A percentile compares a stretch with the other conserved stretches of the same genome.
Conservation (phyloP, 2,113 vertebrate genomes). For the Anoura caudifer region DNA sequence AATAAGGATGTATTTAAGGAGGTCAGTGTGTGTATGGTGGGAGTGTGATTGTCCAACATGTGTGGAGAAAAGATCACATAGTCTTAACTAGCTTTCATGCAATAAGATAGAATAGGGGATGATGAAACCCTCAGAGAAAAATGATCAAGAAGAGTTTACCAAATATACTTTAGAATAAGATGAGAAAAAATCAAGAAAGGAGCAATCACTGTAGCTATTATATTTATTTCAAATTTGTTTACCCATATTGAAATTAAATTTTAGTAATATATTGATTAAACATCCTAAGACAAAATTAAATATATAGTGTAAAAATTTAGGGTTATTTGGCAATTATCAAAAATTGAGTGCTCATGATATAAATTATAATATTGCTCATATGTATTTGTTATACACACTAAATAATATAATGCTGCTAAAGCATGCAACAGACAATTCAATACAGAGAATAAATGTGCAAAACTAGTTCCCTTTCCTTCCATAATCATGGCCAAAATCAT, state of each 20-base stretch:
- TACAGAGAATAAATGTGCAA: not conserved
- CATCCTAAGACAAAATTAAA: not conserved
- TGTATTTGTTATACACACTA: not conserved
- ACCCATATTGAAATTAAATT: too few species aligned
- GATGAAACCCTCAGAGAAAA: not conserved
- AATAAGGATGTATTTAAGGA: not conserved
- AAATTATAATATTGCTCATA: not conserved
- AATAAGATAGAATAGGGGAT: not conserved
- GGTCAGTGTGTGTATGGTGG: not conserved
- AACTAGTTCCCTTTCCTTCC: not conserved
- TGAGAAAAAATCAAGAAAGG: not conserved
- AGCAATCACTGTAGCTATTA: not conserved
- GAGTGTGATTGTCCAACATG: not conserved
- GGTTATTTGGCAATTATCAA: not conserved
- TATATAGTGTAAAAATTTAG: not conserved
- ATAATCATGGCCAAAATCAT: not conserved
- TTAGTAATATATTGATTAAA: not conserved
- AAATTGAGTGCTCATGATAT: not conserved
- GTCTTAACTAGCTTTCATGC: accelerated
- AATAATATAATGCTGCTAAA: not conserved
- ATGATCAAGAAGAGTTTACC: not conserved
- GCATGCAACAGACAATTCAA: not conserved
- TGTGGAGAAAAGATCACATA: not conserved
- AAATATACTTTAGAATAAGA: not conserved
- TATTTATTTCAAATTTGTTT: not conserved